Conservation (phyloP, 2,888 invertebrate species). For the Helleia helle region DNA sequence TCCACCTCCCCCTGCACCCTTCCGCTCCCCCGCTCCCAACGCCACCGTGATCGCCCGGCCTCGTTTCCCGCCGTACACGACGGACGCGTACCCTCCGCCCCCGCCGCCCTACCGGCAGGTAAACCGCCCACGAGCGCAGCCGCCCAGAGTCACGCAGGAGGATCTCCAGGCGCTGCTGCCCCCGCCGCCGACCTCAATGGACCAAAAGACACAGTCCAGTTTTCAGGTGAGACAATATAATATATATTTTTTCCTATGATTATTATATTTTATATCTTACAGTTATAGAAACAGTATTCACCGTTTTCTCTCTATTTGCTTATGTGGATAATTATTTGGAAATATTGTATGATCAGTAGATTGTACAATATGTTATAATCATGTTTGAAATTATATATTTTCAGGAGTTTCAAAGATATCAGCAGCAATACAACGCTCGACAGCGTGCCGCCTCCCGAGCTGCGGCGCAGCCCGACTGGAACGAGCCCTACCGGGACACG, state of each 20-base stretch:
- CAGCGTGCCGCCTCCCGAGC: constrained; percentile 64
- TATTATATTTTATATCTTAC: neutral
- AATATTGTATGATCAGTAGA: too few species aligned
- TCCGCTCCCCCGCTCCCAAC: constrained; percentile 25
- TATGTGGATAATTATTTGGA: too few species aligned
- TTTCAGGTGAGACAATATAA: constrained; percentile 49
- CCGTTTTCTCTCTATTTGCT: too few species aligned
- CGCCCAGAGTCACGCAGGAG: constrained; percentile 45
- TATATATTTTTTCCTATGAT: too few species aligned
- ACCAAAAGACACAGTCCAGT: constrained; percentile 76
- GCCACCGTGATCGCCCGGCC: constrained; percentile 26
- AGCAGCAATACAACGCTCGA: constrained; percentile 76
- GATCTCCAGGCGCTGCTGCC: constrained; percentile 65
- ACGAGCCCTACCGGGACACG: constrained; percentile 65
- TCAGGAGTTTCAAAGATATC: constrained; percentile 76
- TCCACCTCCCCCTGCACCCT: constrained; percentile 24
- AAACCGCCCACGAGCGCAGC: constrained; percentile 27
- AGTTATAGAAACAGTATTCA: neutral
- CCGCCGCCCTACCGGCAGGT: constrained; percentile 31
- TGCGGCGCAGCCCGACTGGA: constrained; percentile 56
- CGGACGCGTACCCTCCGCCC: constrained; percentile 26
- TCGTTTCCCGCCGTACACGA: constrained; percentile 21
- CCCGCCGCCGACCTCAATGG: constrained; percentile 70
- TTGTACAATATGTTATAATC: too few species aligned
- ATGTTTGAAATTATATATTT: too few species aligned